These are phyloP conservation scores for Carabus problematicus DNA, from an alignment of 2,888 invertebrate genomes.

Conservation along the genomic window DNA sequence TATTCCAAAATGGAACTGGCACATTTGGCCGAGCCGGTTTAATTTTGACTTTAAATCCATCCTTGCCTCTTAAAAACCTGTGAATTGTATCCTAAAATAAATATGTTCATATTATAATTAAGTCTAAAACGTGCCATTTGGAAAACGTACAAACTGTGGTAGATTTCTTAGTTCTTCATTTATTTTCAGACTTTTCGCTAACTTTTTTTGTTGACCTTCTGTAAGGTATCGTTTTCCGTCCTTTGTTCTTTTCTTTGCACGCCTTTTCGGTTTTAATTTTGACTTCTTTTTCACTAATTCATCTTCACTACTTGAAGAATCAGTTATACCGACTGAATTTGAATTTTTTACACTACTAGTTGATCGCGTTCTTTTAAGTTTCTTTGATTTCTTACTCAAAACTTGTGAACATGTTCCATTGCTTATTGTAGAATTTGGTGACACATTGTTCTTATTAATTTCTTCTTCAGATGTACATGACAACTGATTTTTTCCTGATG, in stretches of 20 bases:
- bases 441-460: not conserved
- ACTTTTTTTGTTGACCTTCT: constrained; percentile 7
- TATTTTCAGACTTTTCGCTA: not conserved
- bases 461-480: constrained; percentile 2
- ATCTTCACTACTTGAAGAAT: not conserved
- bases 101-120: not conserved
- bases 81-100: constrained; percentile 23
- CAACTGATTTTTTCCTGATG: not conserved
- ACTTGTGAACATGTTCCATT: not conserved
- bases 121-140: not conserved
- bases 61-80: constrained; percentile 14
- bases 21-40: no score
- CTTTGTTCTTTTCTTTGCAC: constrained; percentile 3
- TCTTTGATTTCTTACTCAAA: no score
- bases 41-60: no score
- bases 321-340: not conserved
- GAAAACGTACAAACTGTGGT: constrained; percentile 18
- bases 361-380: no score
- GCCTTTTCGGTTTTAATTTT: not conserved
- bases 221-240: not conserved
- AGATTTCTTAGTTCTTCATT: constrained; percentile 11
- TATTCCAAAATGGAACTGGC: constrained; percentile 37
- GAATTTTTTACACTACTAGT: not conserved
- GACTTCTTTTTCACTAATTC: not conserved
- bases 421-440: not conserved